Base-by-base conservation (phyloP, 1,140 invertebrate genomes). In the Neodiprion pinetum region DNA sequence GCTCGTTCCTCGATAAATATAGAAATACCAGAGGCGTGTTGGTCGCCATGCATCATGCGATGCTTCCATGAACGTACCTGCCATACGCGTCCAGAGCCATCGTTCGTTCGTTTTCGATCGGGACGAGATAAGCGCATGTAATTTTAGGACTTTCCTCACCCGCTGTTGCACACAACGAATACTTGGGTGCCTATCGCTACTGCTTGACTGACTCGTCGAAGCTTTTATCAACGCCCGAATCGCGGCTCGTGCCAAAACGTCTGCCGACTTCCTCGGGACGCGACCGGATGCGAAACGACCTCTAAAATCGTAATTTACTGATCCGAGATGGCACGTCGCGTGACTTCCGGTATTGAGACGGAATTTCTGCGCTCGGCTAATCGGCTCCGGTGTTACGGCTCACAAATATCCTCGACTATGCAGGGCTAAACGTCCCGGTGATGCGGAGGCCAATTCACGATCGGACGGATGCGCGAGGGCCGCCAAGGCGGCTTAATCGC, bases 111-210 rank as follows among this genome's bases (percentile, higher is more conserved):
- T 53, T 65, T 8, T 17, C 72, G 80, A 81, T 81, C 67, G 73
- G 70, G 70, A 75, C 78, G 53, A 61, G 80, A 81, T 81, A 81
- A 80, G 72, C 47, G 53, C 72, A 49, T 77, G 81, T 83, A 82
- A 82, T 83, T 83, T 83, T 82, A 80, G 79, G 77, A 81, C 81
- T 82, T 79, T 82, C 81, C 77, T 78, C 81, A 80, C 79, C 80
- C 80, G 74, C 75, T 76, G 80, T 81, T 81, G 76, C 77, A 71
- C 28, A 75, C 76, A 72, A 75, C 75, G 48, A 71, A 77, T 77
- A 4, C 28, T 21, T 53, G 50, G 53, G 8, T 14, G 53, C n/a
- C 5, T 61, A 61, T 61, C 53, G 11, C 11, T 4, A 61, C 53
- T 17, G 53, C 5, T 9, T 12, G 53, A 61, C 53, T 14, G n/a